phyloP scores from a whole-genome alignment of 1,140 invertebrate genomes.

The Eriocheir sinensis region DNA sequence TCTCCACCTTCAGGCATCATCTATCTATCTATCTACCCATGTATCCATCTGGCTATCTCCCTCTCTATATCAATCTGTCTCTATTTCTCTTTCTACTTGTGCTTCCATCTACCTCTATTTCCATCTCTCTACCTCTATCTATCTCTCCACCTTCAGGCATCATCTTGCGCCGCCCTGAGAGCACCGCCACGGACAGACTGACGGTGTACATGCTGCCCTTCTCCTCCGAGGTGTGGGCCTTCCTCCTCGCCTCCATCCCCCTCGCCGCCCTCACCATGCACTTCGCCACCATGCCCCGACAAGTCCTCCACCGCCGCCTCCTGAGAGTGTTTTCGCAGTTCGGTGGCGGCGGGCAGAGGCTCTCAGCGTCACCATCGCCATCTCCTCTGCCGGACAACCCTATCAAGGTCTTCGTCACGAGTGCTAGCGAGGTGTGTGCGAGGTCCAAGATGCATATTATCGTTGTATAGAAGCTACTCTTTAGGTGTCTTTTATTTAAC shows the following conservation, averaged over 20 bases:
- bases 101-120: no score
- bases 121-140: no score
- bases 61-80: no score
- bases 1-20: no score
- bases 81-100: no score
- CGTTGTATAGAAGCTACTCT: no score
- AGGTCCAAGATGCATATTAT: no score
- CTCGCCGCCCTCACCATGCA: slow-evolving; percentile 53
- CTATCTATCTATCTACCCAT: no score
- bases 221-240: slow-evolving; percentile 55
- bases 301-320: not conserved
- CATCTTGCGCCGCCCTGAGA: slow-evolving; percentile 35
- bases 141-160: slow-evolving; percentile 45
- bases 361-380: not conserved
- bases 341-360: not conserved
- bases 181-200: slow-evolving; percentile 6
- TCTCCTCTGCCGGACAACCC: not conserved
- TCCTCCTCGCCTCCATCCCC: slow-evolving; percentile 51
- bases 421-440: not conserved
- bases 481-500: no score
- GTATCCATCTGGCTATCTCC: no score
- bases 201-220: slow-evolving; percentile 63
- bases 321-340: not conserved
- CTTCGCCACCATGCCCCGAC: slow-evolving; percentile 40
- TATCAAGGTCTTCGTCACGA: not conserved